These are phyloP conservation scores for Hydrotaea cyrtoneurina DNA, from an alignment of 2,888 invertebrate species.

Conservation along the genomic window DNA sequence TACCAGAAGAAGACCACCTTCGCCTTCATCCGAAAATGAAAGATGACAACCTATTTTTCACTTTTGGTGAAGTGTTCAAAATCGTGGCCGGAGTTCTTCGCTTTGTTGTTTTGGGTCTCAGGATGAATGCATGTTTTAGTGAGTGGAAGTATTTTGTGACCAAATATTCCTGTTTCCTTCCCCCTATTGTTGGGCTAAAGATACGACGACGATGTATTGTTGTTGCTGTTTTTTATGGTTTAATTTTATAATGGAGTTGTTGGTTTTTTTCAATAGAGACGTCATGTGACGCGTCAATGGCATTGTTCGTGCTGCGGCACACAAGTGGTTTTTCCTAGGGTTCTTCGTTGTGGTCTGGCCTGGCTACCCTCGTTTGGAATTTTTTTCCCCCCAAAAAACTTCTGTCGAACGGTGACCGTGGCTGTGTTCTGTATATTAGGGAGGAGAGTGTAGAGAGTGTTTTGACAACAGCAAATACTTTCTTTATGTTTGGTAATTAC, in stretches of 20 bases:
- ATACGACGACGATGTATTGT: background rate
- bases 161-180: conserved; percentile 17
- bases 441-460: background rate
- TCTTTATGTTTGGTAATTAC: background rate
- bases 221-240: background rate
- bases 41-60: background rate
- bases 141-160: background rate
- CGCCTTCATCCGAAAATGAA: background rate
- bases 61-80: background rate
- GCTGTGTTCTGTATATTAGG: background rate
- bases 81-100: background rate
- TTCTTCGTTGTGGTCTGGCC: background rate
- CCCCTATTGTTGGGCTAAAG: background rate
- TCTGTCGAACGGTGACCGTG: background rate
- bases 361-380: conserved; percentile 12
- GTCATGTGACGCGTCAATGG: conserved; percentile 20
- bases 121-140: background rate
- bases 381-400: background rate
- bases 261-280: background rate
- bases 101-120: background rate
- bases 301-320: background rate
- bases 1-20: too few relatives aligned
- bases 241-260: too few relatives aligned
- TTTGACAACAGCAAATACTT: background rate
- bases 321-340: conserved; percentile 7